phyloP scores from a whole-genome alignment of 2,888 invertebrate species.

The Netelia inedita region DNA sequence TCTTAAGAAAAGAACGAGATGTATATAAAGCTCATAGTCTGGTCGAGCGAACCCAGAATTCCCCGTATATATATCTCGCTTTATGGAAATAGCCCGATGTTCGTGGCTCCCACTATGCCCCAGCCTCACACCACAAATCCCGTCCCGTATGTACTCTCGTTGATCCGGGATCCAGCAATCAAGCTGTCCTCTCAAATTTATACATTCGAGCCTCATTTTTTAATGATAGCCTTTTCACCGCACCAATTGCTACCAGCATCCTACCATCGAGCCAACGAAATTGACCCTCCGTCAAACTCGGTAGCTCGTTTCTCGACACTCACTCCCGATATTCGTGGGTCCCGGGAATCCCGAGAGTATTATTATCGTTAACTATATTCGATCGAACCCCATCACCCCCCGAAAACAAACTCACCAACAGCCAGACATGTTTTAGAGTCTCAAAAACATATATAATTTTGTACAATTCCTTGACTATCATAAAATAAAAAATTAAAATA shows the following conservation, averaged over 20 bases:
- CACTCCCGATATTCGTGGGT: neutral
- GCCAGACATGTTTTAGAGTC: too few species aligned
- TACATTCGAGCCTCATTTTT: constrained; percentile 60
- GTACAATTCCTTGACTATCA: too few species aligned
- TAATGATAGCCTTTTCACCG: constrained; percentile 57
- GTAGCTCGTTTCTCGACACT: constrained; percentile 52
- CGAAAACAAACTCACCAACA: neutral
- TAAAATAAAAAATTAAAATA: too few species aligned
- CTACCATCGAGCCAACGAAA: constrained; percentile 20
- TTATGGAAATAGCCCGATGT: constrained; percentile 8
- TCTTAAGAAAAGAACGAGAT: too few species aligned
- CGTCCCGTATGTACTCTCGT: neutral
- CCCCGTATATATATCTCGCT: neutral
- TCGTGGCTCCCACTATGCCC: constrained; percentile 4
- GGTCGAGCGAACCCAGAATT: too few species aligned
- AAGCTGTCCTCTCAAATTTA: constrained; percentile 65
- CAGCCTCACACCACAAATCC: neutral
- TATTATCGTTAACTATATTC: constrained; percentile 18
- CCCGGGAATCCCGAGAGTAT: constrained; percentile 19
- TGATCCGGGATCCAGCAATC: constrained; percentile 54
- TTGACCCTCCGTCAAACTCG: constrained; percentile 54
- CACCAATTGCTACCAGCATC: constrained; percentile 55
- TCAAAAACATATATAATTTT: too few species aligned
- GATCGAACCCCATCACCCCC: too few species aligned
- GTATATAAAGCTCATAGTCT: too few species aligned